Base-by-base conservation (phyloP, 2,888 invertebrate species). In the Agrochola lota region DNA sequence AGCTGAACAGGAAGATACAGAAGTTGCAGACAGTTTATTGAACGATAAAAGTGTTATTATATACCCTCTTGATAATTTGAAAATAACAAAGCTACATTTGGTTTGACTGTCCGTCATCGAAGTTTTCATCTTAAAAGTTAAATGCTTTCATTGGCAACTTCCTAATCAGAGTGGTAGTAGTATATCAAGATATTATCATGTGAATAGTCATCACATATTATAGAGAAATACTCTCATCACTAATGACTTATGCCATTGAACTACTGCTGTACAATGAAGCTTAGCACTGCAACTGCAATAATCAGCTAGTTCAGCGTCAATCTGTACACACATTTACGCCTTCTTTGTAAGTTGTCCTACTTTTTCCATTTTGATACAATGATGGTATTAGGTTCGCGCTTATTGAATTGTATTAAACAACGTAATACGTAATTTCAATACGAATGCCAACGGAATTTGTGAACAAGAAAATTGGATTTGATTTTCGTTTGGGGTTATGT, bases 391-490 rank as follows among this genome's bases (percentile, higher is more conserved):
- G 68, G 81, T 80, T 71, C 52, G 52, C 64, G 84, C 81, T 78
- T 88, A 84, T 86, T 77, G 84, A 84, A 84, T 86, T 86, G 71
- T 88, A 80, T 84, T 75, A 86, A 86, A 81, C 74, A 82, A 80
- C 72, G 82, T 82, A 70, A 85, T 77, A 85, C 70, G 70, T 76
- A 73, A 86, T 84, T 86, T 86, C 86, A 78, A 83, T 86, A 83
- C 70, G 70, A 78, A 84, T 86, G 70, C 55, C 71, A 26, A 11
- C 67, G 70, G 83, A 84, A 83, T 83, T 81, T 78, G 86, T 82
- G 83, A 82, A 77, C 60, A 84, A 77, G 86, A 71, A 86, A 84
- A 84, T 85, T 74, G 71, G 74, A 83, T 84, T 82, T 75, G 74
- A 84, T 84, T 84, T 85, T 78, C 59, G 86, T 68, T 78, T 77